Percentiles rank a stretch among this genome's conserved stretches.
These are phyloP conservation scores for Conopomorpha cramerella DNA, from an alignment of 1,140 invertebrate species.

Conservation along the genomic window DNA sequence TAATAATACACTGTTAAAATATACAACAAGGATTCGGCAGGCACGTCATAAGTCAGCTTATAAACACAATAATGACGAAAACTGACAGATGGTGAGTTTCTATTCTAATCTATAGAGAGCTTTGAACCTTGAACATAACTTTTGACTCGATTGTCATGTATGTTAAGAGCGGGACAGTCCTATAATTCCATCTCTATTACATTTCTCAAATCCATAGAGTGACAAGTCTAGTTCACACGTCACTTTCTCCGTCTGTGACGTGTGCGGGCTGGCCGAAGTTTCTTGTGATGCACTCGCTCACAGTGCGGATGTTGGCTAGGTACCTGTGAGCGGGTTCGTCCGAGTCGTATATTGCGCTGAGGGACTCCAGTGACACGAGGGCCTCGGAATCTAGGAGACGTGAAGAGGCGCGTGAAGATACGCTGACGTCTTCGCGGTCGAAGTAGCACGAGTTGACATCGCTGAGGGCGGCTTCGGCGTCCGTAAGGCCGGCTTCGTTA, in stretches of 20 bases:
- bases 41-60: background rate
- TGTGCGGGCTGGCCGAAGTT: conserved; percentile 72
- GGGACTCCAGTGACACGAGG: conserved; percentile 74
- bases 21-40: background rate
- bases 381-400: conserved; percentile 77
- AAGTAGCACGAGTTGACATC: conserved; percentile 85
- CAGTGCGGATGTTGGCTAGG: conserved; percentile 74
- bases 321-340: conserved; percentile 78
- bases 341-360: conserved; percentile 83
- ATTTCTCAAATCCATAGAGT: no score
- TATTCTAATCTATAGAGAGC: no score
- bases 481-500: conserved; percentile 83
- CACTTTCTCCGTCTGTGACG: conserved; percentile 68
- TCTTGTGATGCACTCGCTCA: conserved; percentile 75
- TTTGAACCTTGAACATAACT: no score
- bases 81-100: no score
- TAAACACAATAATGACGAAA: background rate
- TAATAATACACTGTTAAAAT: no score
- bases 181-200: no score
- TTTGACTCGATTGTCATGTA: no score
- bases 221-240: conserved; percentile 45
- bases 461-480: conserved; percentile 82
- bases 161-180: no score
- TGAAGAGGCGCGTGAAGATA: conserved; percentile 78
- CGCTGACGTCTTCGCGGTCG: conserved; percentile 76